Evolutionary conservation across 2,113 vertebrate species (phyloP).

Genomic region (Gadus macrocephalus): DNA sequence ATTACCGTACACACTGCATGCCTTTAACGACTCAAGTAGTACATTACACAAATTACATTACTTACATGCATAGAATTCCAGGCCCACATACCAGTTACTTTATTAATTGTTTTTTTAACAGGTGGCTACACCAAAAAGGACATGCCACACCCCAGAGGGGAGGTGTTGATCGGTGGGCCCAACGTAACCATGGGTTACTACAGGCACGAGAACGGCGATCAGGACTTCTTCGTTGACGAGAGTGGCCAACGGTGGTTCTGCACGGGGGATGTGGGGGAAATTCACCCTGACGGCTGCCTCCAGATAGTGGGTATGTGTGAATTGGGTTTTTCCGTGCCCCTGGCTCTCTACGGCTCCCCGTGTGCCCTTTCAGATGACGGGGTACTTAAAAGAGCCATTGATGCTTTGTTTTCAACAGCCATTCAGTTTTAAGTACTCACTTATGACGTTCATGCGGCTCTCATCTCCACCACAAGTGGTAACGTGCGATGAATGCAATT

Average conservation of each 20-base stretch:
- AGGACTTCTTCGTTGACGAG: conserved; percentile 85
- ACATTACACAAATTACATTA: too few relatives aligned
- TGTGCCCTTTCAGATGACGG: background rate
- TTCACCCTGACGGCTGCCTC: conserved; percentile 91
- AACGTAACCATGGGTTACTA: conserved; percentile 96
- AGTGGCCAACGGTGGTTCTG: conserved; percentile 93
- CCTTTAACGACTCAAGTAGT: background rate
- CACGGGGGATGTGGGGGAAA: conserved; percentile 92
- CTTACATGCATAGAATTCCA: background rate
- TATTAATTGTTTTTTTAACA: conserved; percentile 42
- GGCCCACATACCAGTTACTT: background rate
- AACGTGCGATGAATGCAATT: background rate
- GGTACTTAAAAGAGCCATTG: background rate
- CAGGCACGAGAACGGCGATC: conserved; percentile 74
- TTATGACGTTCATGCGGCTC: background rate
- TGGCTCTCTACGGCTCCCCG: background rate
- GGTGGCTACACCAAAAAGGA: conserved; percentile 91
- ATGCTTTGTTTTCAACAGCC: conserved; percentile 4
- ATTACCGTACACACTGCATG: too few relatives aligned
- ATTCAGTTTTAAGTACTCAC: background rate
- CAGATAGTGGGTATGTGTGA: conserved; percentile 88
- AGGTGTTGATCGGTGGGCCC: conserved; percentile 90
- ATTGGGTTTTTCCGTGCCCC: background rate
- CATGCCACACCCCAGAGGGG: conserved; percentile 89
- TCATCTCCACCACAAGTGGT: background rate